Evolutionary conservation across 2,888 invertebrate genomes (phyloP).

Genomic region (Pheosia tremula): DNA sequence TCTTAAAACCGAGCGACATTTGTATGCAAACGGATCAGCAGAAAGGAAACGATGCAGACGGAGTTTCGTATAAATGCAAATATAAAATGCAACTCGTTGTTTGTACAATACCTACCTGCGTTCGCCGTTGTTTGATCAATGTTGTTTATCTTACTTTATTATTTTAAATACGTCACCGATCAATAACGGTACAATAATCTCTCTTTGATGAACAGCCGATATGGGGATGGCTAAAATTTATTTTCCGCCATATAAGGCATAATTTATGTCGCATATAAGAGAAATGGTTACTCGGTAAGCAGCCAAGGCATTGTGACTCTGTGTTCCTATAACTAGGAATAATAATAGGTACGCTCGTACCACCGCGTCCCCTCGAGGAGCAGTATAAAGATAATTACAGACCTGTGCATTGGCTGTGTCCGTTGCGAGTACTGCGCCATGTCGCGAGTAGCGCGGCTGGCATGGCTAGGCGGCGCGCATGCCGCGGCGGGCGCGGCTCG

Average conservation of each 20-base stretch:
- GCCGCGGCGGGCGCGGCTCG: constrained; percentile 68
- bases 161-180: no score
- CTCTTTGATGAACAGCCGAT: no score
- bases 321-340: no score
- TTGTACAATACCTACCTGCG: not conserved
- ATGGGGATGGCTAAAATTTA: no score
- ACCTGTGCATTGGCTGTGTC: constrained; percentile 84
- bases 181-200: no score
- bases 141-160: no score
- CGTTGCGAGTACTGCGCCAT: constrained; percentile 84
- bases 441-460: constrained; percentile 61
- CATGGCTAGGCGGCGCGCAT: constrained; percentile 80
- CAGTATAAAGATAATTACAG: not conserved
- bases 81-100: not conserved
- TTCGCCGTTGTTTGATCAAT: no score
- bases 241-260: no score
- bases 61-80: not conserved
- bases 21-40: not conserved
- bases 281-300: no score
- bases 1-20: no score
- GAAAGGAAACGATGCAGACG: not conserved
- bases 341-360: not conserved
- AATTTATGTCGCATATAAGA: no score
- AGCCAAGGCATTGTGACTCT: no score
- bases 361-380: not conserved